Evolutionary conservation across 2,113 vertebrate species (phyloP), one percentile per base, ranked within the genome.

Genomic region (Pelecanus crispus): DNA sequence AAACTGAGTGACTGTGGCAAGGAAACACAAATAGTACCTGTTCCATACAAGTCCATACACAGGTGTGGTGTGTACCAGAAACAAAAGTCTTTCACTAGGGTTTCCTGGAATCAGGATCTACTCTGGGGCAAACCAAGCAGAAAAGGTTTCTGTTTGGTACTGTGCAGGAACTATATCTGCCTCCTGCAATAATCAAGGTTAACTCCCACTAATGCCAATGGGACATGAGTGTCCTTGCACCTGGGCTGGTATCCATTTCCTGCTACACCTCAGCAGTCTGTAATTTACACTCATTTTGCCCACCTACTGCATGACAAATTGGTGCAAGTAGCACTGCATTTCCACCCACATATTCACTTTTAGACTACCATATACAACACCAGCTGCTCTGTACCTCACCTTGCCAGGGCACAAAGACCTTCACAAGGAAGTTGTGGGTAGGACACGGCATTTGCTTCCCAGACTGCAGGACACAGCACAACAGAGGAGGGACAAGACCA

Each of bases 261-360:
- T 90, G 93, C 72, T 96, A 73, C 67, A 84, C 88, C 81, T 92
- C 84, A 65, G 70, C 78, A 94, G 56, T 74, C 92, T 97, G 55
- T 90, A 88, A 94, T 90, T 94, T 96, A 84, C 81, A 44, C 38
- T 73, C 45, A 75, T 84, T 84, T 92, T 94, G 86, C 86, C 75
- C 94, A 94, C 81, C 92, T 94, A 50, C 88, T 84, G 47, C 79
- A 65, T 94, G 81, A 90, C 90, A 95, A 95, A 97, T 91, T 90
- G 88, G 50, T 92, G 86, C 81, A 88, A 89, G 93, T 82, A 61
- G 86, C 62, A 26, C 68, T 67, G 72, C 92, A 86, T 95, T 94
- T 92, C 95, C 90, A 92, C 61, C 74, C 82, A 90, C 92, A 91
- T 94, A 61, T 87, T 96, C 89, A 84, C 79, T 86, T 86, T 93